Conservation (phyloP, 2,888 invertebrate species). For the Isoperla grammatica region DNA sequence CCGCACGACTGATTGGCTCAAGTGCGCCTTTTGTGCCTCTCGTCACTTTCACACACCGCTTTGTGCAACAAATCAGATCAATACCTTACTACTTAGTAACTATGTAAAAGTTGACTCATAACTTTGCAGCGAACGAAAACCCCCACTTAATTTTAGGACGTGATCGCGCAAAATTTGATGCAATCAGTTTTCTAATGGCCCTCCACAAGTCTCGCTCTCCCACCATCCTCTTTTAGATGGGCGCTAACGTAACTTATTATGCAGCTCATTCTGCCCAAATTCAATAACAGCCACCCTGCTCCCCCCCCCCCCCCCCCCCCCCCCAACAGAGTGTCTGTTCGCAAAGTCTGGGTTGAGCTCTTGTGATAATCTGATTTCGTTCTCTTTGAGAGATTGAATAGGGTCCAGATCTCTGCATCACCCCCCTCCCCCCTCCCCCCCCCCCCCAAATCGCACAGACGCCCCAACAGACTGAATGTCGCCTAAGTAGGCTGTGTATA, state of each 20-base stretch:
- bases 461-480: neutral
- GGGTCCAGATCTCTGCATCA: slow-evolving; percentile 2
- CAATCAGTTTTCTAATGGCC: slow-evolving; percentile 16
- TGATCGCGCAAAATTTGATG: slow-evolving; percentile 13
- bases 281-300: slow-evolving; percentile 25
- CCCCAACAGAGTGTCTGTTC: neutral
- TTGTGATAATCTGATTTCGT: slow-evolving; percentile 27
- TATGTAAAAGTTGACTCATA: too few species aligned
- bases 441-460: neutral
- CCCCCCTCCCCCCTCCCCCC: slow-evolving; percentile 2
- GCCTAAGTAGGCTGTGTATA: too few species aligned
- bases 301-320: neutral
- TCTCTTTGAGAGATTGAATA: slow-evolving; percentile 28
- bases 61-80: too few species aligned
- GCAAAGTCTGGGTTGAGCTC: neutral
- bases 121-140: too few species aligned
- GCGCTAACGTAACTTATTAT: too few species aligned
- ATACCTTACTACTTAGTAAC: too few species aligned
- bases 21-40: too few species aligned
- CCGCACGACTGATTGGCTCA: too few species aligned
- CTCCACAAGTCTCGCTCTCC: neutral
- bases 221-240: too few species aligned
- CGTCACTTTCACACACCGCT: too few species aligned
- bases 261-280: slow-evolving; percentile 19
- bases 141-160: slow-evolving; percentile 7